Base-by-base conservation (phyloP, 2,888 invertebrate species). In the Leptura quadrifasciata region DNA sequence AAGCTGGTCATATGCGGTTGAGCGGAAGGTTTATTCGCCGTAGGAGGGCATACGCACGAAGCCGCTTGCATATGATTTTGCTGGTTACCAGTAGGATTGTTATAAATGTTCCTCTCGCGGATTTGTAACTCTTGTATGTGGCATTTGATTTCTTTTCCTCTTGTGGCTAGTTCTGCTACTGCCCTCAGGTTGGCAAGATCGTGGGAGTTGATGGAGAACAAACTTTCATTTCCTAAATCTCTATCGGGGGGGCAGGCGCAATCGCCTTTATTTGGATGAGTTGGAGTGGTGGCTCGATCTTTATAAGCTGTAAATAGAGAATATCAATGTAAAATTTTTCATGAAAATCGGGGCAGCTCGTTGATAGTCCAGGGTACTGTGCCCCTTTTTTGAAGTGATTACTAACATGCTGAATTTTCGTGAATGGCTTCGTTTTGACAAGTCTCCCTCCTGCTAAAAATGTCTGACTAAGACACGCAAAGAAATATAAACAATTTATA, bases 91-190 rank as follows among this genome's bases (percentile, higher is more conserved):
- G 75, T 74, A 2, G 81, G 69, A 2, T 77, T 75, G 35, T 69
- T 93, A 83, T 94, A 90, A 84, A 94, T 94, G 0, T 94, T 92
- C 1, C 92, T 90, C 85, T 94, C 94, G 61, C 93, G 90, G 68
- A 91, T 89, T 86, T 94, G 93, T 68, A 94, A 86, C 79, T 94
- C 93, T 52, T 90, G 90, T 20, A 95, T 91, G 76, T 93, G 90
- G 64, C 88, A 89, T 85, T 93, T 93, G 76, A 94, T 89, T 47
- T 92, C 91, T 63, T 92, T 90, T 77, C 94, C 93, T 65, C 88
- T 90, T 39, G 89, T 88, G 0, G 91, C 87, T 24, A 94, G 86
- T 1, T 91, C 89, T 63, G 89, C 89, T 2, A 93, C 86, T 85
- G 90, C 91, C 60, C 88, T 87, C 81, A 91, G 39, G 31, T 39